phyloP scores from a whole-genome alignment of 2,888 invertebrate species.

The Horisme vitalbata region DNA sequence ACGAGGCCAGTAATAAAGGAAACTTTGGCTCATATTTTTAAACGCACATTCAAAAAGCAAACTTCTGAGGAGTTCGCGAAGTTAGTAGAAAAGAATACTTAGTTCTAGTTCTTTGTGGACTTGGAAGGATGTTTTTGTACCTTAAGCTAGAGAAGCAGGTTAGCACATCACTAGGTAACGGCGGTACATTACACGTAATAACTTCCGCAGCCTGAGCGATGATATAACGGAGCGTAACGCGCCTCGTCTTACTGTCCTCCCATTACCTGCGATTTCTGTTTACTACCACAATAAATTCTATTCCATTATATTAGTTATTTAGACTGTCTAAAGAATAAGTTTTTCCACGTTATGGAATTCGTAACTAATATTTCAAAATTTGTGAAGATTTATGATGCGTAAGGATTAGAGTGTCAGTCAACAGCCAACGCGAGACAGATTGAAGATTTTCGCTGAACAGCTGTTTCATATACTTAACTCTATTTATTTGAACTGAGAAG shows the following conservation, averaged over 20 bases:
- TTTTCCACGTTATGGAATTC: too few species aligned
- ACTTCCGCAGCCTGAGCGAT: conserved; percentile 59
- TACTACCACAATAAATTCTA: conserved; percentile 15
- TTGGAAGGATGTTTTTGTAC: conserved; percentile 14
- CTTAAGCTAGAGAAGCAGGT: conserved; percentile 2
- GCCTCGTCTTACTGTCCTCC: conserved; percentile 43
- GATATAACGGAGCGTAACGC: conserved; percentile 58
- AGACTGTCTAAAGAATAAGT: too few species aligned
- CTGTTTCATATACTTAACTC: neutral
- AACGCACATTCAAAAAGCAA: conserved; percentile 32
- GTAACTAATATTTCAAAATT: too few species aligned
- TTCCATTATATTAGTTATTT: conserved; percentile 11
- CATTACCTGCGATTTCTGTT: conserved; percentile 46
- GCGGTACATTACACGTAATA: conserved; percentile 65
- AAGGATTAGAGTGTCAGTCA: neutral
- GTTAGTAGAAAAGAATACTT: conserved; percentile 14
- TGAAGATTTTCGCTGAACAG: neutral
- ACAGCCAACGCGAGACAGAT: neutral
- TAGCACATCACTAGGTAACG: conserved; percentile 44
- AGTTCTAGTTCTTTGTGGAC: conserved; percentile 5
- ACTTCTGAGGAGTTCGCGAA: conserved; percentile 19
- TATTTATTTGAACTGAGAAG: too few species aligned
- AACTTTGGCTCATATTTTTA: conserved; percentile 32
- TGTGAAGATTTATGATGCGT: too few species aligned
- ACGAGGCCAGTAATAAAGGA: conserved; percentile 30